phyloP scores from a whole-genome alignment of 2,113 vertebrate genomes.

The Copsychus sechellarum region DNA sequence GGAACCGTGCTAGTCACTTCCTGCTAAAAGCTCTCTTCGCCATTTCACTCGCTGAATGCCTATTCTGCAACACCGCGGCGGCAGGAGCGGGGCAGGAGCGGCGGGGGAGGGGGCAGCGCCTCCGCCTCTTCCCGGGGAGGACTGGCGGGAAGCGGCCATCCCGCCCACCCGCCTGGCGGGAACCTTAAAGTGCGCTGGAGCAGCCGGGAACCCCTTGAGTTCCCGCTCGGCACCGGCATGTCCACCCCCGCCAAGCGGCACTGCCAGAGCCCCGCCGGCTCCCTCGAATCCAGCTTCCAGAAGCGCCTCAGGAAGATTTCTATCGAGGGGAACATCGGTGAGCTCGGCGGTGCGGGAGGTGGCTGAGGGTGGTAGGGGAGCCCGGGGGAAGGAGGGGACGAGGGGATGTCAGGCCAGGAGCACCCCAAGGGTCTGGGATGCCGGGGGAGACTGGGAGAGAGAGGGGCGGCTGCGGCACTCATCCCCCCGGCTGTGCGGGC shows the following conservation, averaged over 20 bases:
- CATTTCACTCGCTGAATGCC: not conserved
- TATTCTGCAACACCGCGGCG: not conserved
- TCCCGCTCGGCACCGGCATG: slow-evolving; percentile 51
- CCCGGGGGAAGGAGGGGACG: fast-evolving
- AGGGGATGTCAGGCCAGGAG: no score
- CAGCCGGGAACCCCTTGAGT: not conserved
- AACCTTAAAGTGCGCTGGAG: not conserved
- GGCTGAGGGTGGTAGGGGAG: not conserved
- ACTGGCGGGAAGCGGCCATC: not conserved
- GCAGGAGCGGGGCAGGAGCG: not conserved
- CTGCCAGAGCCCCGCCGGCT: not conserved
- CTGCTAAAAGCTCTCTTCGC: not conserved
- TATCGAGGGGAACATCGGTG: slow-evolving; percentile 87
- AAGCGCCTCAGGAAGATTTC: slow-evolving; percentile 78
- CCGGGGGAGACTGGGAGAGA: no score
- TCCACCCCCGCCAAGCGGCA: slow-evolving; percentile 78
- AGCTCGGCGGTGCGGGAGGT: not conserved
- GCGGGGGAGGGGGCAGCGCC: not conserved
- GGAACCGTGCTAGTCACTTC: not conserved
- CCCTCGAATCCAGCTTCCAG: slow-evolving; percentile 69
- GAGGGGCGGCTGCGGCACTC: no score
- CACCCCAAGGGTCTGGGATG: no score
- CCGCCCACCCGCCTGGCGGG: slow-evolving; percentile 7
- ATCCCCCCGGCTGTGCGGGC: no score
- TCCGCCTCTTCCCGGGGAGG: not conserved